Base-by-base conservation (phyloP, 2,797 vertebrate genomes). In the Xiphophorus birchmanni region DNA sequence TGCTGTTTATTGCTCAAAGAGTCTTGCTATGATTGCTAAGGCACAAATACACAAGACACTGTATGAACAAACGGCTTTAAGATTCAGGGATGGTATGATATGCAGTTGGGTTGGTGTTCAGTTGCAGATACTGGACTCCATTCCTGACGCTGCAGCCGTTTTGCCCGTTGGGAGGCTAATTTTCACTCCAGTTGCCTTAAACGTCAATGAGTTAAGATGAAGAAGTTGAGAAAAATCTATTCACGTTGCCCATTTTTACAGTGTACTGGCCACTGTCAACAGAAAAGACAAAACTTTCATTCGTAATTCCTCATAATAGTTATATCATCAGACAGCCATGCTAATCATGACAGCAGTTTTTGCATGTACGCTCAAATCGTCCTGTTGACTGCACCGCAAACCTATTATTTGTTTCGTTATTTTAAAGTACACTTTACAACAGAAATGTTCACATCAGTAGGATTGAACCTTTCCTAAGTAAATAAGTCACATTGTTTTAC, bases 101-200 rank as follows among this genome's bases (percentile, higher is more conserved):
- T 82, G 65, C 40, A 74, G 9, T 74, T 79, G 42, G 52, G 29
- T 79, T 65, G 9, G 69, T 48, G 73, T 89, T 81, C 54, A 71
- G 75, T 90, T 91, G 91, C 86, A 82, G 48, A 15, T 1, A 21
- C 26, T 54, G 42, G 35, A 23, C 58, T 80, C 47, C 10, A 32
- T 63, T 81, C 18, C n/a, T 76, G 48, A 72, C 56, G 21, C 32
- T 32, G 42, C 69, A 82, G 76, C 74, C 21, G 29, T 60, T 67
- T 78, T 76, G n/a, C 76, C 60, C 32, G 47, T 67, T 74, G 76
- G 18, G 23, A 65, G 78, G 72, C 29, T n/a, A 3, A 2, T 56
- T 56, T 56, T 56, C 54, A 56, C 23, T 56, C 54, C 54, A 56
- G 54, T 56, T 26, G 21, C 21, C 50, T 52, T 23, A 52, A 52